Evolutionary conservation across 2,797 vertebrate species (phyloP).

Genomic region (Sphaeramia orbicularis): DNA sequence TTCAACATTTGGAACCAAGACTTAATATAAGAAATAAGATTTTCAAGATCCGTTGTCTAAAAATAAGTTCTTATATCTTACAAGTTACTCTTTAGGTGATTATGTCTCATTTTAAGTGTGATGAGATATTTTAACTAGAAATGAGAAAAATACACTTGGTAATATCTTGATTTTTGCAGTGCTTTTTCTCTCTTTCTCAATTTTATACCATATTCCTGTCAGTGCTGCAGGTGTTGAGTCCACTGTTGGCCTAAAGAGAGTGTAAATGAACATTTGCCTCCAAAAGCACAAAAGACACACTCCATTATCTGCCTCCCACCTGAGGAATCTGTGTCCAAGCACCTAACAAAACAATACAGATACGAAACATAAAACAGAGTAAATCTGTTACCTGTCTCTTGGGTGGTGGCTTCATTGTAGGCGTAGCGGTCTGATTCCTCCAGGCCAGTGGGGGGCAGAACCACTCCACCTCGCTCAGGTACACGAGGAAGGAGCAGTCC

Average conservation of each 20-base stretch:
- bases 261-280: background rate
- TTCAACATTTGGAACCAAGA: too few relatives aligned
- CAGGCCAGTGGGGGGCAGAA: constrained; percentile 93
- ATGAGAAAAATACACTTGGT: too few relatives aligned
- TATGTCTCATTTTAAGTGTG: too few relatives aligned
- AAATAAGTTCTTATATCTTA: too few relatives aligned
- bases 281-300: background rate
- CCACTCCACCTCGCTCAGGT: constrained; percentile 98
- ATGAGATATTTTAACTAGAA: too few relatives aligned
- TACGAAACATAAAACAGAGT: background rate
- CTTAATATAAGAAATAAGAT: too few relatives aligned
- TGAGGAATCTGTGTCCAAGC: background rate
- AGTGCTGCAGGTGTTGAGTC: background rate
- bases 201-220: background rate
- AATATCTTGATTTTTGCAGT: too few relatives aligned
- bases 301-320: background rate
- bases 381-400: constrained; percentile 84
- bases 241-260: background rate
- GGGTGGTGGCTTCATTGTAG: constrained; percentile 78
- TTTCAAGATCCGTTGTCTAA: too few relatives aligned
- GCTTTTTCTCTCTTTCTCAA: background rate
- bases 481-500: constrained; percentile 96
- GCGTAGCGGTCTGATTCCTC: constrained; percentile 88
- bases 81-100: too few relatives aligned
- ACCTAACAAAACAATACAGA: too few relatives aligned